phyloP scores from a whole-genome alignment of 2,113 vertebrate species.

The Xiphorhynchus elegans region DNA sequence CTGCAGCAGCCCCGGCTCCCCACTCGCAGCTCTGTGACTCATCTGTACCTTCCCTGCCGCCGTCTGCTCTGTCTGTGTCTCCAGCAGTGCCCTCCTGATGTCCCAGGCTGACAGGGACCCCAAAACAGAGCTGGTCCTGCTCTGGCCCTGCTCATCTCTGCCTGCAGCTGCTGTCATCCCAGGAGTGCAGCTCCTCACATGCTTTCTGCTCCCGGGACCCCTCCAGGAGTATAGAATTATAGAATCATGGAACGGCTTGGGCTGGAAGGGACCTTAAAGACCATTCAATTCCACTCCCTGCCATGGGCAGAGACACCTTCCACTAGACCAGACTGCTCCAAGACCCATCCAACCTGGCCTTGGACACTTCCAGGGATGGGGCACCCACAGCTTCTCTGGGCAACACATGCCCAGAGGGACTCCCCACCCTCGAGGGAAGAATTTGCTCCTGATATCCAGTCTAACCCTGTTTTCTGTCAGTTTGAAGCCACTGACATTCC shows the following conservation, averaged over 20 bases:
- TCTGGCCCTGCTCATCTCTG: background rate
- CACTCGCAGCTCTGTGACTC: background rate
- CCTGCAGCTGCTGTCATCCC: background rate
- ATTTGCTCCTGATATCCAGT: background rate
- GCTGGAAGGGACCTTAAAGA: background rate
- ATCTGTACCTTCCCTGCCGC: background rate
- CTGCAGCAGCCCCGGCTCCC: background rate
- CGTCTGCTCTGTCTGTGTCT: background rate
- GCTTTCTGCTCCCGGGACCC: background rate
- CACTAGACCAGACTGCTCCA: background rate
- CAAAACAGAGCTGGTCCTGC: background rate
- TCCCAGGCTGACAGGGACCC: background rate
- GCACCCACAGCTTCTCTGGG: background rate
- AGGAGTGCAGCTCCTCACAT: fast-evolving
- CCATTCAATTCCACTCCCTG: background rate
- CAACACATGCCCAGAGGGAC: background rate
- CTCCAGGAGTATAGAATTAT: background rate
- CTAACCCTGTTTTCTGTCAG: background rate
- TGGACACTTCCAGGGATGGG: background rate
- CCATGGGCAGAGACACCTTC: background rate
- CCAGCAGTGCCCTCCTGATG: background rate
- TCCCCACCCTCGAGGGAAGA: background rate
- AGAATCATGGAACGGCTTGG: background rate
- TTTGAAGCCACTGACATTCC: background rate
- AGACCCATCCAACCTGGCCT: background rate